Conservation (phyloP, 2,797 vertebrate species). For the Echeneis naucrates region DNA sequence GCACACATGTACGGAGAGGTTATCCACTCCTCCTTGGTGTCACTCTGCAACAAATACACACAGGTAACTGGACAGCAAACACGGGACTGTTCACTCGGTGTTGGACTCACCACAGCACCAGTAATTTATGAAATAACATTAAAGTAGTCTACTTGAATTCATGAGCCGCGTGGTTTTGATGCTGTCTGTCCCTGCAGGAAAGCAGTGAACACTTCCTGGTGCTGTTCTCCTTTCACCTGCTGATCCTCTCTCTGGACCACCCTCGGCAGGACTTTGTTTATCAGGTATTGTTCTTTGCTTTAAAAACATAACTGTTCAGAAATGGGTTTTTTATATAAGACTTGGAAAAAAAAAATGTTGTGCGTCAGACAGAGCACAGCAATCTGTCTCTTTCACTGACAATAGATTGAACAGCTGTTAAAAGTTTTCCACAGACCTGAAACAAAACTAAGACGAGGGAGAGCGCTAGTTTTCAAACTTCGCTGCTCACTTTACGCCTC, state of each 20-base stretch:
- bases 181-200: slow-evolving; percentile 72
- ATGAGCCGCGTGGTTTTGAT: not conserved
- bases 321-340: not conserved
- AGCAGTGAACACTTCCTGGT: slow-evolving; percentile 83
- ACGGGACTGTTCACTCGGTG: not conserved
- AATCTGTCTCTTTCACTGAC: not conserved
- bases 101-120: not conserved
- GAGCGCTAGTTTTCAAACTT: no score
- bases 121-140: no score
- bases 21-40: slow-evolving; percentile 84
- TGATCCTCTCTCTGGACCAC: slow-evolving; percentile 87
- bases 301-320: not conserved
- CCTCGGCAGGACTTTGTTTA: slow-evolving; percentile 82
- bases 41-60: slow-evolving; percentile 77
- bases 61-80: slow-evolving; percentile 71
- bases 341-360: not conserved
- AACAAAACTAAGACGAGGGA: not conserved
- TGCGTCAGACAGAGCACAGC: not conserved
- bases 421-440: not conserved
- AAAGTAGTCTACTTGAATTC: not conserved
- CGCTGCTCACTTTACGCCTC: no score
- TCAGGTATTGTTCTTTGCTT: slow-evolving; percentile 73
- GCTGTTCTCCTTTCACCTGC: slow-evolving; percentile 87
- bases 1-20: slow-evolving; percentile 85
- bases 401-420: not conserved